Evolutionary conservation across 1,140 invertebrate genomes (phyloP), one percentile per base, ranked within the genome.

Genomic region (Drosophila nigrodunni): DNA sequence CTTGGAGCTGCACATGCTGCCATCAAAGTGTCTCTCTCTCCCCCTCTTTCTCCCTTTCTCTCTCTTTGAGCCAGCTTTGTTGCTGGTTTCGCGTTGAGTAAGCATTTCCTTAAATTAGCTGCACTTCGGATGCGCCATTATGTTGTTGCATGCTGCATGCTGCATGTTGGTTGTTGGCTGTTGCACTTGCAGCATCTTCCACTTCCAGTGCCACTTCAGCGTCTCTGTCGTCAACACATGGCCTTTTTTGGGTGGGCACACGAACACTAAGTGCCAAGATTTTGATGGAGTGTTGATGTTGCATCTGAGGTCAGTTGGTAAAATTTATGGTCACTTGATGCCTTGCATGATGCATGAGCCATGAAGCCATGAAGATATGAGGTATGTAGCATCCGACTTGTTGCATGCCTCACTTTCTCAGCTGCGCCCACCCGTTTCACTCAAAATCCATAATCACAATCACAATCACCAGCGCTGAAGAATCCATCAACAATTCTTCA

Each of bases 41-140:
- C 37, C 15, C 11, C 15, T 52, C 52, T 25, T 34, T 49, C 21
- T 21, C 8, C 1, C 49, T 52, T 4, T 3, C 55, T 58, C 44
- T 8, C 21, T 57, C 35, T 70, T n/a, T 70, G n/a, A 37, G 34
- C 39, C 35, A 35, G 54, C 46, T 35, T 44, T 57, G 15, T 2
- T 25, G 62, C 30, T 30, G 52, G 77, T 74, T 69, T 64, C 73
- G 72, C 57, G 79, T 74, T 65, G 85, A 80, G 85, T 78, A 71
- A 78, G 68, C 80, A 74, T 89, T 88, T 88, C 85, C 85, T 89
- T 88, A 88, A 88, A 88, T 88, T 88, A 88, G 85, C 85, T 81
- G 80, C 85, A 85, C 85, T 88, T 85, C 71, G 85, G 77, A 73
- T 88, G 80, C 80, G 68, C 67, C 77, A 75, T 71, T 70, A 73